Evolutionary conservation across 1,140 invertebrate genomes (phyloP).

Genomic region (Neomicropteryx cornuta): DNA sequence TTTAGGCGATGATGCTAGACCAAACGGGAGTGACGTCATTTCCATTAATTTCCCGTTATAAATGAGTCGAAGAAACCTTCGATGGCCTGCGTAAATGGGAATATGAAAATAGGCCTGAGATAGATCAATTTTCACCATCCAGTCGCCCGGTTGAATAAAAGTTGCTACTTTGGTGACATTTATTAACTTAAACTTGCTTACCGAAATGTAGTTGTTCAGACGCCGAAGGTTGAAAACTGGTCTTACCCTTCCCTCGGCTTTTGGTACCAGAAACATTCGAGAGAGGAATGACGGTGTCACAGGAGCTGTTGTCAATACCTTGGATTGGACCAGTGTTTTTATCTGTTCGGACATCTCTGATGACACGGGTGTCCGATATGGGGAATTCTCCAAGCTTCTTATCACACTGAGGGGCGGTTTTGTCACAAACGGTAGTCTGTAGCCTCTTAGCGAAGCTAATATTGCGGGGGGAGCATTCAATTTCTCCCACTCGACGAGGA

Average conservation of each 20-base stretch:
- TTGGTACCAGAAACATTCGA: conserved; percentile 4
- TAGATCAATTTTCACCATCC: conserved; percentile 14
- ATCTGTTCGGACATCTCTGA: no score
- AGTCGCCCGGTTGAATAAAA: conserved; percentile 12
- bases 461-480: no score
- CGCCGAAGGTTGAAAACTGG: conserved; percentile 7
- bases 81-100: conserved; percentile 7
- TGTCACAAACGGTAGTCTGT: no score
- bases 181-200: conserved; percentile 7
- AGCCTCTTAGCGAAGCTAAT: no score
- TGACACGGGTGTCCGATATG: no score
- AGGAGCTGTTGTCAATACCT: no score
- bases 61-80: conserved; percentile 9
- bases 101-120: conserved; percentile 25
- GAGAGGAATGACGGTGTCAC: no score
- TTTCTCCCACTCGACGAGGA: no score
- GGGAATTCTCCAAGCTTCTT: no score
- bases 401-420: no score
- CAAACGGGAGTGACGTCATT: conserved; percentile 14
- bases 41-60: conserved; percentile 11
- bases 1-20: conserved; percentile 10
- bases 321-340: no score
- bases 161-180: conserved; percentile 6
- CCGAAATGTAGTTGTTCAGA: conserved; percentile 3
- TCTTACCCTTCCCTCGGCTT: conserved; percentile 4